These are phyloP conservation scores for Drosophila mayaguana DNA, from an alignment of 2,888 invertebrate genomes.

Conservation along the genomic window DNA sequence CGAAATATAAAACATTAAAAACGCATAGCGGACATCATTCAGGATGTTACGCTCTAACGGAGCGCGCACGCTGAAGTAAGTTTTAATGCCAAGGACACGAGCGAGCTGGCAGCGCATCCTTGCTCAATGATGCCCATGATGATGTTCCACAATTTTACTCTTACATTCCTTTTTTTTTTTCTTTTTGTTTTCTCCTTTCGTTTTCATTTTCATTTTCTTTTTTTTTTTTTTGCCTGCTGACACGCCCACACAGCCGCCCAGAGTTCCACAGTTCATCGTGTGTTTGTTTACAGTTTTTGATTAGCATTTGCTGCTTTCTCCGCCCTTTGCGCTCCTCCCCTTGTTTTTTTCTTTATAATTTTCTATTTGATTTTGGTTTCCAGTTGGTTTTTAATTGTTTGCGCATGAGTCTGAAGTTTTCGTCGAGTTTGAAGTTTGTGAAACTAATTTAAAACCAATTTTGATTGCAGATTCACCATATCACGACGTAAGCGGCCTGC, in stretches of 20 bases:
- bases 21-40: slow-evolving; percentile 84
- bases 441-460: slow-evolving; percentile 68
- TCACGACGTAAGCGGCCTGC: slow-evolving; percentile 96
- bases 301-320: slow-evolving; percentile 6
- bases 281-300: slow-evolving; percentile 48
- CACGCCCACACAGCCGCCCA: slow-evolving; percentile 20
- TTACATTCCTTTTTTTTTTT: not conserved
- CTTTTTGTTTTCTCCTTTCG: slow-evolving; percentile 8
- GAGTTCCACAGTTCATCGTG: slow-evolving; percentile 43
- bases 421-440: not conserved
- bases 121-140: slow-evolving; percentile 41
- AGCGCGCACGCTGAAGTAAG: slow-evolving; percentile 84
- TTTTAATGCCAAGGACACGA: slow-evolving; percentile 51
- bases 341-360: not conserved
- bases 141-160: slow-evolving; percentile 40
- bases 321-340: not conserved
- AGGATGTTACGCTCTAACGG: slow-evolving; percentile 85
- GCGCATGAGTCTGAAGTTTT: slow-evolving; percentile 66
- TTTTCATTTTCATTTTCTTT: slow-evolving; percentile 6
- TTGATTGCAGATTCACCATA: slow-evolving; percentile 91
- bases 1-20: slow-evolving; percentile 17
- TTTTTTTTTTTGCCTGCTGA: slow-evolving; percentile 26
- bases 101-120: slow-evolving; percentile 17
- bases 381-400: slow-evolving; percentile 75
- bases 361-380: slow-evolving; percentile 26